A percentile compares a stretch with the other conserved stretches of the same genome.
Evolutionary conservation across 2,888 invertebrate genomes (phyloP).

Genomic region (Dolichopus griseipennis): DNA sequence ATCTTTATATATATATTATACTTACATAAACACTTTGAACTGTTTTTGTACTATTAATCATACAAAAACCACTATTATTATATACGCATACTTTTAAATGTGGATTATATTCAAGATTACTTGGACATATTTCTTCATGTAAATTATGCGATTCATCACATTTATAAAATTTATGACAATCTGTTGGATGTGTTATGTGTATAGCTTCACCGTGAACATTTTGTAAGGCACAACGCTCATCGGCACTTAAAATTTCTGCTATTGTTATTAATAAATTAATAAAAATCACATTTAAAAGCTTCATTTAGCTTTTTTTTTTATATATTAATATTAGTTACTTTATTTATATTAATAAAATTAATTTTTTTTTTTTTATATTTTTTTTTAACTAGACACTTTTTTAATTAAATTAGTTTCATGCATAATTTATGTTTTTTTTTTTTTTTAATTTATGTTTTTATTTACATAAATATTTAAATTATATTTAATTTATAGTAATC

Average conservation of each 20-base stretch:
- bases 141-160: constrained; percentile 9
- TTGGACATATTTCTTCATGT: constrained; percentile 2
- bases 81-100: constrained; percentile 8
- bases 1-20: not conserved
- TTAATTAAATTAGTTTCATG: no score
- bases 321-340: not conserved
- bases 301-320: not conserved
- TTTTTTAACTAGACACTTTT: no score
- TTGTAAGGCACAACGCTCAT: not conserved
- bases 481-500: no score
- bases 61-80: not conserved
- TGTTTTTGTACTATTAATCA: not conserved
- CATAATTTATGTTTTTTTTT: no score
- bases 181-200: constrained; percentile 7
- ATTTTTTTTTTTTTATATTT: no score
- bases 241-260: constrained; percentile 1
- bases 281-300: not conserved
- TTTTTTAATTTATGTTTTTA: no score
- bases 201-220: constrained; percentile 7
- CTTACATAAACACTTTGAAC: constrained; percentile 5
- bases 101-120: constrained; percentile 11
- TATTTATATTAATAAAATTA: no score
- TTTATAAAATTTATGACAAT: constrained; percentile 11
- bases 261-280: constrained; percentile 7
- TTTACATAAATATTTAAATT: no score